Evolutionary conservation across 2,797 vertebrate species (phyloP), one percentile per base, ranked within the genome.

Genomic region (Gallinago solitaria): DNA sequence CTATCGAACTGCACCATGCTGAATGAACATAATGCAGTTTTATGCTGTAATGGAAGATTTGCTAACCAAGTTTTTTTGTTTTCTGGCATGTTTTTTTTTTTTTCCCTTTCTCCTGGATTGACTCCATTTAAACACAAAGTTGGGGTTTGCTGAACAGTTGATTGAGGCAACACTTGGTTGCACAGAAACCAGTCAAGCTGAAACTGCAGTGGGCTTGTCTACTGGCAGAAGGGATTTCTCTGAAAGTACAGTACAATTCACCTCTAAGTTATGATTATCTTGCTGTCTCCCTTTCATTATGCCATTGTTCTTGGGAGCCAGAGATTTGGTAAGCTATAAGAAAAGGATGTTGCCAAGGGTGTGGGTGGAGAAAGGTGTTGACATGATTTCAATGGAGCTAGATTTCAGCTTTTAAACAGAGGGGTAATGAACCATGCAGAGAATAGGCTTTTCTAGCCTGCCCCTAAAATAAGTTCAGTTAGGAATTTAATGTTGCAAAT

Each of bases 151-250:
- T 60, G 61, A 85, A 60, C 43, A 45, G 76, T 97, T 93, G 90
- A 57, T 64, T 87, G 79, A 88, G 74, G 48, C 63, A 89, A 63
- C 70, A 50, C 60, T 90, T 85, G 43, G 74, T 93, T 89, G 47
- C 74, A 60, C 51, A 89, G 93, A 92, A 96, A 89, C 76, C 89
- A 83, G 83, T 91, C 87, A 79, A 89, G 87, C 83, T 92, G 89
- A 90, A 95, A 88, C 74, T 96, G 95, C 95, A 97, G 98, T 98
- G 98, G 97, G 96, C 97, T 93, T 92, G 96, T 96, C 71, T 87
- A 75, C 94, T 94, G 87, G 90, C 93, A 96, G 45, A 96, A 87
- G 69, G 67, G 59, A 61, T 94, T 94, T 89, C 50, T 90, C 78
- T 95, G 73, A 93, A 95, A 95, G 68, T 93, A 57, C 25, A 50